Percentiles rank a stretch among this genome's conserved stretches.
These are phyloP conservation scores for Microplitis mediator DNA, from an alignment of 1,140 invertebrate genomes.

Conservation along the genomic window DNA sequence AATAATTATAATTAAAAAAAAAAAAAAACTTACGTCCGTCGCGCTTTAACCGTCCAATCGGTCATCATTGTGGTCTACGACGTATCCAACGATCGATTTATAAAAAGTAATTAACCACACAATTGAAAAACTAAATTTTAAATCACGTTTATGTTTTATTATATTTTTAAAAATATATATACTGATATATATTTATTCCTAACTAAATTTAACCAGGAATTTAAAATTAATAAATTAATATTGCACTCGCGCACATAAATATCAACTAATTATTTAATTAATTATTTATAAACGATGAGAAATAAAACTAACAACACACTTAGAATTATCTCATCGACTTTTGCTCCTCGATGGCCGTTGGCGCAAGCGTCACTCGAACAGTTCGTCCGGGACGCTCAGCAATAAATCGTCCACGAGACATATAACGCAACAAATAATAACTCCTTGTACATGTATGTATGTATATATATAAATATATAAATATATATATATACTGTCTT, in stretches of 20 bases:
- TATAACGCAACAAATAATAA: background rate
- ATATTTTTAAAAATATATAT: slow-evolving; percentile 4
- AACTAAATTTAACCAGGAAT: background rate
- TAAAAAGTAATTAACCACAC: slow-evolving; percentile 24
- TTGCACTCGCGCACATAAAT: slow-evolving; percentile 45
- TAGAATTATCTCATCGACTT: background rate
- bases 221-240: slow-evolving; percentile 14
- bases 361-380: slow-evolving; percentile 24
- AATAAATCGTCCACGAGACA: slow-evolving; percentile 16
- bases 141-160: background rate
- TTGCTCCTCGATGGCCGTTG: background rate
- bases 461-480: background rate
- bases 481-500: too few relatives aligned
- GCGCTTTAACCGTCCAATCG: slow-evolving; percentile 61
- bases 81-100: slow-evolving; percentile 48
- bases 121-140: background rate
- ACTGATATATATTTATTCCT: background rate
- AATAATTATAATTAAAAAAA: background rate
- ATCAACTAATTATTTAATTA: slow-evolving; percentile 3
- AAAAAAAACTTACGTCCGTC: slow-evolving; percentile 56
- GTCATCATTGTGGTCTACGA: slow-evolving; percentile 49
- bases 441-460: background rate
- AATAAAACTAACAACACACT: background rate
- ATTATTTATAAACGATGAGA: background rate
- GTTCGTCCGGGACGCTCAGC: slow-evolving; percentile 23